Conservation (phyloP, 2,797 vertebrate genomes). For the Sciurus vulgaris region DNA sequence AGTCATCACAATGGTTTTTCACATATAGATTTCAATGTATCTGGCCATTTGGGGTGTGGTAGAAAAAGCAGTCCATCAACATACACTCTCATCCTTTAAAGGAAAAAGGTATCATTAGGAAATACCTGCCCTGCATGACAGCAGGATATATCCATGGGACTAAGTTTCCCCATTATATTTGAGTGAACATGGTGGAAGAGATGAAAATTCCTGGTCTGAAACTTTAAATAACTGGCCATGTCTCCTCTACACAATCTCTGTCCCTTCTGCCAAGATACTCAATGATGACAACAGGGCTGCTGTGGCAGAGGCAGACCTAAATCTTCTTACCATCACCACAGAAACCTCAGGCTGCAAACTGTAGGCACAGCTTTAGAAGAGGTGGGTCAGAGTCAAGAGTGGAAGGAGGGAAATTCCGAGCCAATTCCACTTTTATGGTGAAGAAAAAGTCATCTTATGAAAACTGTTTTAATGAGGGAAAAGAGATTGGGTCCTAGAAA, state of each 20-base stretch:
- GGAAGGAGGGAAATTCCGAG: background rate
- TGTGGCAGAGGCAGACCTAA: background rate
- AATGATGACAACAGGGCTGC: background rate
- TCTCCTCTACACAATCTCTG: background rate
- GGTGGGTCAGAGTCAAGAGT: background rate
- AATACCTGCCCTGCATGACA: background rate
- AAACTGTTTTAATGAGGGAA: background rate
- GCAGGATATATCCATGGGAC: background rate
- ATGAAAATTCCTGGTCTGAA: background rate
- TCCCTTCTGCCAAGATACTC: background rate
- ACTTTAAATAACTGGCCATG: background rate
- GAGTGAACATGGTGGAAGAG: background rate
- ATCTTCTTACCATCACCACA: background rate
- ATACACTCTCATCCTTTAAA: conserved; percentile 28
- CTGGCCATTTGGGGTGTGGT: background rate
- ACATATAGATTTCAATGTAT: background rate
- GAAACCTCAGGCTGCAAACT: conserved; percentile 7
- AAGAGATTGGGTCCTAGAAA: conserved; percentile 8
- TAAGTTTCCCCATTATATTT: background rate
- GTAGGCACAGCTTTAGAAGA: conserved; percentile 18
- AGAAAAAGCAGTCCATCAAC: background rate
- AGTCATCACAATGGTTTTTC: conserved; percentile 11
- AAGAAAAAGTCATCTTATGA: background rate
- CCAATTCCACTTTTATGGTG: background rate
- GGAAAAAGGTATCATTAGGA: background rate